Conservation (phyloP, 2,888 invertebrate species). For the Operophtera brumata region DNA sequence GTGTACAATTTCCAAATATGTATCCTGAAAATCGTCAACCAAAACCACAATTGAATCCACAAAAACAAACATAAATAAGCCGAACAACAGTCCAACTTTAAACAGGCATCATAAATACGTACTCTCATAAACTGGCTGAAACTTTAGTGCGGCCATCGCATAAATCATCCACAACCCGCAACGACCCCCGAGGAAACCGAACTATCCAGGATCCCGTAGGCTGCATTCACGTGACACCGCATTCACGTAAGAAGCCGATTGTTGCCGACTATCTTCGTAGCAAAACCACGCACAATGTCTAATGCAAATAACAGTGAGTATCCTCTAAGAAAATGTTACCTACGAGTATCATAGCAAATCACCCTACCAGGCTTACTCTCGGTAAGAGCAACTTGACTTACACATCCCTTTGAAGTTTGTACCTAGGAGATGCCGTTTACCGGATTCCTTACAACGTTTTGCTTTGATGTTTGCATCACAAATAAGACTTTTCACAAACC, state of each 20-base stretch:
- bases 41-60: conserved; percentile 39
- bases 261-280: neutral
- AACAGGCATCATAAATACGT: conserved; percentile 61
- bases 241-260: neutral
- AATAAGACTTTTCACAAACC: no score
- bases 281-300: no score
- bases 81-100: conserved; percentile 50
- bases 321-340: no score
- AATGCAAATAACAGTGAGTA: no score
- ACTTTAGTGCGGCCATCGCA: conserved; percentile 44
- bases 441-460: no score
- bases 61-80: conserved; percentile 46
- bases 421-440: no score
- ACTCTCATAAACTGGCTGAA: conserved; percentile 58
- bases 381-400: no score
- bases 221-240: conserved; percentile 12
- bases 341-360: no score
- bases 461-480: no score
- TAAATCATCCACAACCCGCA: conserved; percentile 44
- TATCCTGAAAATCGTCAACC: conserved; percentile 19
- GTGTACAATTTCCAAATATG: neutral
- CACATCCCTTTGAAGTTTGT: no score
- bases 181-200: conserved; percentile 14
- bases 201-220: conserved; percentile 17
- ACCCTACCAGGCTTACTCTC: no score